These are phyloP conservation scores for Steromphala cineraria DNA, from an alignment of 2,888 invertebrate genomes.

Conservation along the genomic window DNA sequence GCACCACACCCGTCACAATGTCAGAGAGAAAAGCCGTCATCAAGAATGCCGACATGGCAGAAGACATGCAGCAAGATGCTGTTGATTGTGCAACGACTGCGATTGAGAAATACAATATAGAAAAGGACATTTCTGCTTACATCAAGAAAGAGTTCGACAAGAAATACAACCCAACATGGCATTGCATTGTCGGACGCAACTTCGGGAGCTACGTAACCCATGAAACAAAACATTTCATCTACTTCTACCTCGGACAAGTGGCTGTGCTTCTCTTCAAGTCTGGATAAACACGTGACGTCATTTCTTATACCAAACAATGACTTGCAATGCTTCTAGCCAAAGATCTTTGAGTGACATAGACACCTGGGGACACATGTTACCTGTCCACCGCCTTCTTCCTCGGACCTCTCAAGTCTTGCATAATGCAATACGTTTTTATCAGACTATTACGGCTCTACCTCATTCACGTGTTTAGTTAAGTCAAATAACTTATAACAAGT, in stretches of 20 bases:
- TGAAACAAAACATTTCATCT: slow-evolving; percentile 99
- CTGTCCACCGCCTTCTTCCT: no score
- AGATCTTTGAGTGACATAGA: no score
- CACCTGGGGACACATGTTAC: no score
- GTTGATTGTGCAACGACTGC: slow-evolving; percentile 99
- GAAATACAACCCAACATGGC: slow-evolving; percentile 99
- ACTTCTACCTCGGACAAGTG: slow-evolving; percentile 99
- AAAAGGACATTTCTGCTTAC: slow-evolving; percentile 99
- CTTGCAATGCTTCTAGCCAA: no score
- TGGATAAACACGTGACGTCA: slow-evolving; percentile 82
- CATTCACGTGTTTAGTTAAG: no score
- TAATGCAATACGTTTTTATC: no score
- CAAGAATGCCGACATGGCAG: slow-evolving; percentile 99
- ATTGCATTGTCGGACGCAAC: slow-evolving; percentile 98
- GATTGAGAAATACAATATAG: slow-evolving; percentile 99
- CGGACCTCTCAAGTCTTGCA: no score
- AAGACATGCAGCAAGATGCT: slow-evolving; percentile 99
- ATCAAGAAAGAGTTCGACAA: slow-evolving; percentile 99
- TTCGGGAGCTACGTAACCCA: slow-evolving; percentile 87
- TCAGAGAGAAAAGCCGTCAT: slow-evolving; percentile 90
- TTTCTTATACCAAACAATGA: no score
- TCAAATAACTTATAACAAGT: no score
- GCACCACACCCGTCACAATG: slow-evolving; percentile 34
- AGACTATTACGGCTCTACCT: no score
- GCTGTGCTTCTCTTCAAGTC: slow-evolving; percentile 99